Evolutionary conservation across 2,113 vertebrate species (phyloP).

Genomic region (Ceyx margarethae): DNA sequence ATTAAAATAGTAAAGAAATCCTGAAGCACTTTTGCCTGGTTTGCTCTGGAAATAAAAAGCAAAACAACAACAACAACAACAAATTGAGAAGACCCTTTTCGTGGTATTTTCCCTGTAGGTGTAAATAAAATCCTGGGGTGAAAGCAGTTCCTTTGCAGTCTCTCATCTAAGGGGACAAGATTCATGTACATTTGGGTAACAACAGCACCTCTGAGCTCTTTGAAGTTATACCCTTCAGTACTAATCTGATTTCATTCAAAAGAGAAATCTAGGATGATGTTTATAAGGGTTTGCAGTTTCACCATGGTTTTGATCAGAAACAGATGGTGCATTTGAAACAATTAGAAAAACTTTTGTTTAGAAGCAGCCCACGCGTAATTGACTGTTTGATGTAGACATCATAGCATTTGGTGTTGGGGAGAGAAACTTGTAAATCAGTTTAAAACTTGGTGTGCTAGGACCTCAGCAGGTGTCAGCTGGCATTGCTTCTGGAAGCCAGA

Average conservation of each 20-base stretch:
- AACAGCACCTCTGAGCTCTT: slow-evolving; percentile 1
- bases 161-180: not conserved
- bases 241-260: slow-evolving; percentile 35
- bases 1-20: slow-evolving; percentile 10
- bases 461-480: slow-evolving; percentile 26
- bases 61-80: too few relatives aligned
- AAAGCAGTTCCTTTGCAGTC: not conserved
- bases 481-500: not conserved
- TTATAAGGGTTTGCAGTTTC: slow-evolving; percentile 43
- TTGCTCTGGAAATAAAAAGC: not conserved
- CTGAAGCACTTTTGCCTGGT: not conserved
- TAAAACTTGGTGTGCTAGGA: not conserved
- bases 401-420: not conserved
- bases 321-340: slow-evolving; percentile 63
- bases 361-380: slow-evolving; percentile 25
- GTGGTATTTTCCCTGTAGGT: not conserved
- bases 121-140: not conserved
- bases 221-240: slow-evolving; percentile 24
- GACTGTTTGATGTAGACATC: not conserved
- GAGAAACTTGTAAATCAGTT: slow-evolving; percentile 1
- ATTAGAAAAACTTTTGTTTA: slow-evolving; percentile 62
- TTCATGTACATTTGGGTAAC: not conserved
- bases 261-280: slow-evolving; percentile 30
- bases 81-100: not conserved
- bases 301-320: slow-evolving; percentile 51